Conservation (phyloP, 2,113 vertebrate genomes). For the Myotis yumanensis region DNA sequence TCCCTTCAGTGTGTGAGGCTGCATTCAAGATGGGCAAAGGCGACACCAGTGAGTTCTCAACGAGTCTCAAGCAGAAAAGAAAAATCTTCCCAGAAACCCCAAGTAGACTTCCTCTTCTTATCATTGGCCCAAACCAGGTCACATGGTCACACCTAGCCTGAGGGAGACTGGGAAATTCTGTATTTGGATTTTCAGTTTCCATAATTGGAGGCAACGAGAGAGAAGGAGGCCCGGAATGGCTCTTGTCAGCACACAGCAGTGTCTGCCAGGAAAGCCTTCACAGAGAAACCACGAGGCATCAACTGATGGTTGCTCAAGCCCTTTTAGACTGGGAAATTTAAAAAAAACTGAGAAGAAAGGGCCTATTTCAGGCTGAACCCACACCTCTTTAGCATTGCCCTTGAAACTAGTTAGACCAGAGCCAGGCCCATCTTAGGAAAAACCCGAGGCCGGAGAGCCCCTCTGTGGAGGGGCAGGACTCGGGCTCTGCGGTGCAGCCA, state of each 20-base stretch:
- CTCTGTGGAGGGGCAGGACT: not conserved
- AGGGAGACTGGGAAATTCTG: not conserved
- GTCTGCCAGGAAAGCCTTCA: slow-evolving; percentile 7
- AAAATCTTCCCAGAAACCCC: not conserved
- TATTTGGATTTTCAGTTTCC: not conserved
- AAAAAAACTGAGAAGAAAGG: not conserved
- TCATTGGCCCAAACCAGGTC: not conserved
- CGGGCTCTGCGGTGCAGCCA: not conserved
- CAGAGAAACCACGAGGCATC: not conserved
- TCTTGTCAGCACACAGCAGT: not conserved
- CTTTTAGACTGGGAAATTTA: not conserved
- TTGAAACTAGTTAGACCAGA: not conserved
- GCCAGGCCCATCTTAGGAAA: not conserved
- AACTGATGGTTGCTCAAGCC: not conserved
- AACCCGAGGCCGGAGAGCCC: slow-evolving; percentile 8
- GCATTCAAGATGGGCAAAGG: not conserved
- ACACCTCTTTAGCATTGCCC: too few relatives aligned
- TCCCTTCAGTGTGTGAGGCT: not conserved
- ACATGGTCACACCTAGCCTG: not conserved
- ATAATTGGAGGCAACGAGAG: not conserved
- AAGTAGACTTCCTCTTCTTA: not conserved
- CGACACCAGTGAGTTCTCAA: not conserved
- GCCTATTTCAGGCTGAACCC: not conserved
- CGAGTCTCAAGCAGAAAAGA: not conserved
- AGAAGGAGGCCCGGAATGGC: not conserved